These are phyloP conservation scores for Stictonetta naevosa DNA, from an alignment of 2,113 vertebrate genomes.

Conservation along the genomic window DNA sequence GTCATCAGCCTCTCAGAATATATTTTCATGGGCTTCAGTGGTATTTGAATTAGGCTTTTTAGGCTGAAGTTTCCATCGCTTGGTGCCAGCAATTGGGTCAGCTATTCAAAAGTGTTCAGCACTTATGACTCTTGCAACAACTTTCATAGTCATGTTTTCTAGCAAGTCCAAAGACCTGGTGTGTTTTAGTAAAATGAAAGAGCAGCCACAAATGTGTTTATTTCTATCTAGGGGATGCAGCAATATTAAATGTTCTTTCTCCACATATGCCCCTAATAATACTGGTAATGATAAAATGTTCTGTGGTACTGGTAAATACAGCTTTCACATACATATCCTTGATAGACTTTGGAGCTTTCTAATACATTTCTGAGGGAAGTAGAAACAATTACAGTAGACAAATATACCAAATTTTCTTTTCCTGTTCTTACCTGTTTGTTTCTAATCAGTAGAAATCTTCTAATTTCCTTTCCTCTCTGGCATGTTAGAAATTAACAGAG, in stretches of 20 bases:
- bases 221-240: background rate
- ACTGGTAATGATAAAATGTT: background rate
- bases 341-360: background rate
- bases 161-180: background rate
- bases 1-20: background rate
- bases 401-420: background rate
- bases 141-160: background rate
- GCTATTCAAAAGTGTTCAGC: background rate
- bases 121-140: background rate
- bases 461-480: background rate
- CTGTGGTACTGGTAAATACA: background rate
- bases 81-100: background rate
- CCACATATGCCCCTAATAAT: background rate
- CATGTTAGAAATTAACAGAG: conserved; percentile 38
- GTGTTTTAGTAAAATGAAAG: background rate
- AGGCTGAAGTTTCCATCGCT: background rate
- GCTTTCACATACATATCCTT: background rate
- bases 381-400: background rate
- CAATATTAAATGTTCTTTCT: background rate
- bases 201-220: background rate
- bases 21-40: background rate
- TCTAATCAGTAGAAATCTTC: background rate
- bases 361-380: background rate
- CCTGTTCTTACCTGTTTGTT: conserved; percentile 16
- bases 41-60: conserved; percentile 25